Evolutionary conservation across 1,140 invertebrate genomes (phyloP), one percentile per base, ranked within the genome.

Genomic region (Ceratina australensis): DNA sequence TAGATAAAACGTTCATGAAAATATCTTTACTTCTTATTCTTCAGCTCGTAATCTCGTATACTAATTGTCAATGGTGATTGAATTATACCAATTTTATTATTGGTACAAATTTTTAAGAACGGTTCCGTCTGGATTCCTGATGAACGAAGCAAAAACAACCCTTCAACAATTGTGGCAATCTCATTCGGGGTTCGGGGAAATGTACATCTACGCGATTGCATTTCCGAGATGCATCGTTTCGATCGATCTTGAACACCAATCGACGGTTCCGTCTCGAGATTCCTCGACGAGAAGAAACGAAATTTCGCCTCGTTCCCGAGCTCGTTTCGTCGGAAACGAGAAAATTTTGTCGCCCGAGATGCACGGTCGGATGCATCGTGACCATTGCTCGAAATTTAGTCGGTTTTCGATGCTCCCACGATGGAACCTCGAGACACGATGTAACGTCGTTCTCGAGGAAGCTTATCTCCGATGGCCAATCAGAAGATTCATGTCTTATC

Each of bases 221-320:
- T 10, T 67, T 20, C 33, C 68, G 54, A 68, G 15, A 8, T 20
- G 15, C 59, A 20, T 49, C 28, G 20, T 28, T 69, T 74, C 50
- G 16, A 60, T 67, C 28, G 57, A 16, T 20, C 15, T 13, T n/a
- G 15, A 54, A 24, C 20, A 26, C 28, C 33, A 22, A 74, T 56
- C 33, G 52, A 74, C 24, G 22, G 26, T 61, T 69, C n/a, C 66
- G 57, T 26, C 18, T 8, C 15, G 49, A 15, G 3, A 22, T 47
- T n/a, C 42, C 10, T n/a, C 13, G 26, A 42, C 0, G 3, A 12
- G 16, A 7, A 16, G 2, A 7, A 0, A 0, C 3, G 57, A 77
- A 56, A 47, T 63, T 63, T 47, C 15, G 26, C 72, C 28, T n/a
- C 54, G 33, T 24, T 60, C 15, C 42, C 24, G 47, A 60, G 42